A percentile compares a stretch with the other conserved stretches of the same genome.
These are phyloP conservation scores for Prunella fulvescens DNA, from an alignment of 2,113 vertebrate genomes.

Conservation along the genomic window DNA sequence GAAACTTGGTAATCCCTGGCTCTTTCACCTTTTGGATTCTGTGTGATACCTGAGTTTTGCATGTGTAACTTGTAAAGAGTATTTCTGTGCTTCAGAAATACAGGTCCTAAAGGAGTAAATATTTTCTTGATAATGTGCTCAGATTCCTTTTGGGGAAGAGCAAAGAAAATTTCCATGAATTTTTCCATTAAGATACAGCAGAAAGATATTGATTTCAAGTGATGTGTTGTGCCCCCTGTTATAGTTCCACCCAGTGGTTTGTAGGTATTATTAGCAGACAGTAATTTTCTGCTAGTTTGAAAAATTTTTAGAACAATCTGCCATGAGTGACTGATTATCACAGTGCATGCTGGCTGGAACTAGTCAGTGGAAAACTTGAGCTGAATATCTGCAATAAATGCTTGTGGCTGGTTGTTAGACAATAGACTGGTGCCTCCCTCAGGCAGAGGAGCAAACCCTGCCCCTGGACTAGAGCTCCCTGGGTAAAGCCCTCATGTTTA, in stretches of 20 bases:
- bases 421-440: conserved; percentile 20
- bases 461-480: background rate
- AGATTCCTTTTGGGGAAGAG: background rate
- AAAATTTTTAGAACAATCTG: background rate
- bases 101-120: background rate
- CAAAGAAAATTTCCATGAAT: background rate
- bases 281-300: background rate
- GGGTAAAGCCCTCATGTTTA: background rate
- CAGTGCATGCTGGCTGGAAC: background rate
- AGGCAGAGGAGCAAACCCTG: conserved; percentile 33
- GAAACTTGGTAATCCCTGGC: background rate
- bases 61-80: background rate
- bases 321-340: background rate
- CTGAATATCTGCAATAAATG: background rate
- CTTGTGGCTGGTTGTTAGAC: background rate
- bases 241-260: background rate
- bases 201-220: background rate
- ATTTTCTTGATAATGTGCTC: background rate
- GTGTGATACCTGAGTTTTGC: background rate
- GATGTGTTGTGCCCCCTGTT: background rate
- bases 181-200: background rate
- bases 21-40: background rate
- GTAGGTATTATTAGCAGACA: background rate
- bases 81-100: background rate
- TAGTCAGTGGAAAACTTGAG: background rate